phyloP scores from a whole-genome alignment of 2,888 invertebrate species.

The Himalopsyche tibetana region DNA sequence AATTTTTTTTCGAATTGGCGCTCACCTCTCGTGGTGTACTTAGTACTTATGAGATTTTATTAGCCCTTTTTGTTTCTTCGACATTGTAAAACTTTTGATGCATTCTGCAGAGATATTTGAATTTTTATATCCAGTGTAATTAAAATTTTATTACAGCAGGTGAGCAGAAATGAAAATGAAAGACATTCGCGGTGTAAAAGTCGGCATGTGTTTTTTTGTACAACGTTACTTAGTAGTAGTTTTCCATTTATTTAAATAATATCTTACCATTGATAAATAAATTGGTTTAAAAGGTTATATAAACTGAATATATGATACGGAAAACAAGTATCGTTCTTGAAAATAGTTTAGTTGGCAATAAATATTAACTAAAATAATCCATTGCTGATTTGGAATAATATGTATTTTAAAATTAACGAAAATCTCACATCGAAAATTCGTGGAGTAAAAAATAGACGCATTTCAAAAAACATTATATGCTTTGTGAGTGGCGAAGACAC shows the following conservation, averaged over 20 bases:
- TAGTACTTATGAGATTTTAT: conserved; percentile 57
- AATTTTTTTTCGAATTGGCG: neutral
- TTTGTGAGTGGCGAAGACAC: no score
- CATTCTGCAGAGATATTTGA: conserved; percentile 54
- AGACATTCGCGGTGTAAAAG: conserved; percentile 49
- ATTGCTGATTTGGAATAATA: no score
- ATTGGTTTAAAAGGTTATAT: no score
- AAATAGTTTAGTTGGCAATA: no score
- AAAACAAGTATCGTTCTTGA: no score
- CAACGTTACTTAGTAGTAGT: neutral
- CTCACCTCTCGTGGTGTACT: conserved; percentile 38
- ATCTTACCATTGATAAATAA: no score
- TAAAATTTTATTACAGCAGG: conserved; percentile 62
- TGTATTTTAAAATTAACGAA: no score
- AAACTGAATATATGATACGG: no score
- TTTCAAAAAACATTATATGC: no score
- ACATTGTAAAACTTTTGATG: conserved; percentile 59
- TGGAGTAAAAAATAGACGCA: no score
- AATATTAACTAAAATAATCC: no score
- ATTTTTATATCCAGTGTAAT: conserved; percentile 62
- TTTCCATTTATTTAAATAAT: neutral
- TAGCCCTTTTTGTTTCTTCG: conserved; percentile 60
- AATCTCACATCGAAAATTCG: no score
- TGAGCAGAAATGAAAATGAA: conserved; percentile 53
- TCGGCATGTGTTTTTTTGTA: conserved; percentile 1